Percentiles rank a stretch among this genome's conserved stretches.
These are phyloP conservation scores for Podarcis raffonei DNA, from an alignment of 2,113 vertebrate genomes.

Conservation along the genomic window DNA sequence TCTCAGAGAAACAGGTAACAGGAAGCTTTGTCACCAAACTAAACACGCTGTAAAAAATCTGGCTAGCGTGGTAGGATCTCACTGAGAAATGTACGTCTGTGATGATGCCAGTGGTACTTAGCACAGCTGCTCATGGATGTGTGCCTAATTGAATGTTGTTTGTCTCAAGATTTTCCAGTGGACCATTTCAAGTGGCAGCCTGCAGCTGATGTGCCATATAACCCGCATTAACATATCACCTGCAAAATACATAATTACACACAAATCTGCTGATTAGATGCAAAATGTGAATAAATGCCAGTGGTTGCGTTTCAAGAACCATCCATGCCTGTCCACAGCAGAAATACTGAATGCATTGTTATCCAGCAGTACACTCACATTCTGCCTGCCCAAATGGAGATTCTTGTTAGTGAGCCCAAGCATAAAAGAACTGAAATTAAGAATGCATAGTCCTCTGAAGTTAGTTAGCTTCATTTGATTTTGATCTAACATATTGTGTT, in stretches of 20 bases:
- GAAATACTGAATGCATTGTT: neutral
- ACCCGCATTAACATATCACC: slow-evolving; percentile 52
- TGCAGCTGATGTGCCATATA: slow-evolving; percentile 52
- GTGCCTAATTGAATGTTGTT: slow-evolving; percentile 56
- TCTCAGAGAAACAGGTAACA: slow-evolving; percentile 60
- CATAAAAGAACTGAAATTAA: neutral
- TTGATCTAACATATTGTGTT: neutral
- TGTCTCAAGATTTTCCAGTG: slow-evolving; percentile 60
- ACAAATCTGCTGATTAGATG: slow-evolving; percentile 53
- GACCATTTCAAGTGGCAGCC: slow-evolving; percentile 59
- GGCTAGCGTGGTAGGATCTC: slow-evolving; percentile 35
- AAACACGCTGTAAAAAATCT: slow-evolving; percentile 43
- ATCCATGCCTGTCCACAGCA: neutral
- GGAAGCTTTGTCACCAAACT: slow-evolving; percentile 58
- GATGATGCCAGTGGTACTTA: slow-evolving; percentile 49
- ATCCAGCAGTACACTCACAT: neutral
- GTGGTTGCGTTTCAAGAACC: slow-evolving; percentile 35
- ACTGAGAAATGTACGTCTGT: slow-evolving; percentile 22
- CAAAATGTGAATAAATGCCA: slow-evolving; percentile 39
- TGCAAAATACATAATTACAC: slow-evolving; percentile 56
- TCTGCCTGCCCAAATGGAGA: slow-evolving; percentile 7
- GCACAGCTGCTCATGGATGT: slow-evolving; percentile 49
- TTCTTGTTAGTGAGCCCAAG: neutral
- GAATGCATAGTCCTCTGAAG: neutral
- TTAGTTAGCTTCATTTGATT: neutral